phyloP scores from a whole-genome alignment of 1,140 invertebrate genomes.

The Cherax quadricarinatus region DNA sequence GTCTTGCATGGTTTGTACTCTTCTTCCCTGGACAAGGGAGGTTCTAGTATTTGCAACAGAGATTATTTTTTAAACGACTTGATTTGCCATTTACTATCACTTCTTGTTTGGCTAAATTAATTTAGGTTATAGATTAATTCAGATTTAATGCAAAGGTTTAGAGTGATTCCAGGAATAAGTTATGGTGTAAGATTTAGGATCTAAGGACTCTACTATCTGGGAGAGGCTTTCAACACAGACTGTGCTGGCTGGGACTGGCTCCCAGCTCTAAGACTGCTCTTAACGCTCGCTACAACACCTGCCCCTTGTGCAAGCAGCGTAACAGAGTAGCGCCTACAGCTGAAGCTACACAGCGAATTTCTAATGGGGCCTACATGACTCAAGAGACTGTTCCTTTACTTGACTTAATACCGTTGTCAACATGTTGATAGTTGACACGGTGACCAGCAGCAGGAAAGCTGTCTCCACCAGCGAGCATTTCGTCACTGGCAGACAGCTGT shows the following conservation, averaged over 20 bases:
- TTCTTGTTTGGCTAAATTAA: not conserved
- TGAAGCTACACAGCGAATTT: constrained; percentile 9
- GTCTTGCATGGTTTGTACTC: too few relatives aligned
- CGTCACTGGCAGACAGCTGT: constrained; percentile 88
- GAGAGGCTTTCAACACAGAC: too few relatives aligned
- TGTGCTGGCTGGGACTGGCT: not conserved
- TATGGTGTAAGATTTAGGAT: not conserved
- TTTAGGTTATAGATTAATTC: not conserved
- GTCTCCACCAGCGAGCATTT: constrained; percentile 94
- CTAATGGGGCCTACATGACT: constrained; percentile 45
- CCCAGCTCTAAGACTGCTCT: not conserved
- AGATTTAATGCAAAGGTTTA: not conserved
- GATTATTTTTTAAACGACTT: not conserved
- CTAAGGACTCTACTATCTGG: too few relatives aligned
- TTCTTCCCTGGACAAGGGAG: not conserved
- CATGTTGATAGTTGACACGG: constrained; percentile 93
- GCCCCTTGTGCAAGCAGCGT: not conserved
- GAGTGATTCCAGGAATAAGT: not conserved
- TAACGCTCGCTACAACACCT: not conserved
- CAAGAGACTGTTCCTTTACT: constrained; percentile 72
- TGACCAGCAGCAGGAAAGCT: constrained; percentile 91
- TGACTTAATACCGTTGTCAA: constrained; percentile 82
- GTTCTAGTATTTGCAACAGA: not conserved
- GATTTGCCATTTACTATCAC: not conserved
- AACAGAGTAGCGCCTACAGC: constrained; percentile 6